Base-by-base conservation (phyloP, 2,113 vertebrate genomes). In the Polypterus senegalus region DNA sequence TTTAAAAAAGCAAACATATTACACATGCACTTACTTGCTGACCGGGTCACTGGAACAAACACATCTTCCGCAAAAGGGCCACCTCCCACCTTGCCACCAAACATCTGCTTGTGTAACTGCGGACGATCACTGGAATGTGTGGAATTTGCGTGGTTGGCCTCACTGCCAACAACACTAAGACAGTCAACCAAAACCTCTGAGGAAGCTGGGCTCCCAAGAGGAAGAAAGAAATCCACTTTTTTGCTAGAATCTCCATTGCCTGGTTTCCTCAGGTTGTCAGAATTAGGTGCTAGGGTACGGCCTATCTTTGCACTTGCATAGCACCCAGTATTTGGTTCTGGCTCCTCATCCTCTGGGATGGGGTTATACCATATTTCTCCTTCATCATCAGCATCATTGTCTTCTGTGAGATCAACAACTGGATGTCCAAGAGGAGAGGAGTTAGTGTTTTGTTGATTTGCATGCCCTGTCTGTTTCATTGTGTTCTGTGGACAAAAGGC, bases 321-420 rank as follows among this genome's bases (percentile, higher is more conserved):
- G 9, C 6, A 68, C 57, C 27, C 46, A 7, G 7, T 72, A 52
- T 27, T 27, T 61, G 3, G 27, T 10, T 76, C 72, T 0, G 69
- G 72, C 3, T 92, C 92, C 1, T 96, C 92, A 4, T 98, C 96
- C 76, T 98, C 96, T 1, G 96, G 96, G 75, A 98, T 98, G 0
- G 96, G 96, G 67, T 98, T 98, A 82, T 98, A 98, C 96, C 96
- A 97, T 79, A 97, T 98, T 76, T 98, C 96, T 54, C 96, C 93
- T 80, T 98, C 96, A 54, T 97, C 93, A 1, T 96, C 92, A 0
- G 92, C 91, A 0, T 97, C 93, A 0, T 91, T 91, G 52, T 98
- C 94, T 71, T 98, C 93, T 0, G 82, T 70, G 0, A 83, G 86
- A 64, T 92, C 88, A 47, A 74, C 6, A 58, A 71, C 63, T 10